phyloP scores from a whole-genome alignment of 2,797 vertebrate species.

The Lycodopsis pacificus region DNA sequence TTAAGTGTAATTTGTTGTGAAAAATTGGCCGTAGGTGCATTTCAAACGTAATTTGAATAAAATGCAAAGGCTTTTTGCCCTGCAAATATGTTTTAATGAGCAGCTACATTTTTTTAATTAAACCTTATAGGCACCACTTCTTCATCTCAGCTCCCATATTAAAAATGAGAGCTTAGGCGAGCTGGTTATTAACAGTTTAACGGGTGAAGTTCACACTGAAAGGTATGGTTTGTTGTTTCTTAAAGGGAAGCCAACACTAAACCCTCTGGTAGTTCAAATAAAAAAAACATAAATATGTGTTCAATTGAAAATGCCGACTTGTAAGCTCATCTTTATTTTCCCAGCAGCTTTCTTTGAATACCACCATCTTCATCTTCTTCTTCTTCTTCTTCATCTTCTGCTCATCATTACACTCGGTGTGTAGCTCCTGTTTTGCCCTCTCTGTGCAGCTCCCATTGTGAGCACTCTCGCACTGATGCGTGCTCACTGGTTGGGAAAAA shows the following conservation, averaged over 20 bases:
- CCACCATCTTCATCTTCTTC: background rate
- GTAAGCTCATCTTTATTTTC: conserved; percentile 1
- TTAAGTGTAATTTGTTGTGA: conserved; percentile 45
- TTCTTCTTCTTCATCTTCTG: background rate
- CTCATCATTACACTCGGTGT: background rate
- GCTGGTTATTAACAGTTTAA: conserved; percentile 10
- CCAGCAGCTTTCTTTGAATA: background rate
- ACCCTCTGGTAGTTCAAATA: background rate
- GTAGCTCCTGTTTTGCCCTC: conserved; percentile 8
- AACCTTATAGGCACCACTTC: conserved; percentile 5
- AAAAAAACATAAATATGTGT: conserved; percentile 15
- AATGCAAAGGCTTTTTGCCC: conserved; percentile 45
- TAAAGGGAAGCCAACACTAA: background rate
- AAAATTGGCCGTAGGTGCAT: conserved; percentile 28
- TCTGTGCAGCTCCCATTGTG: conserved; percentile 26
- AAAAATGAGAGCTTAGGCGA: conserved; percentile 15
- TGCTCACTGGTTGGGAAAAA: conserved; percentile 58
- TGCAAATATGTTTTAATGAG: conserved; percentile 59
- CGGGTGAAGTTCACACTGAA: background rate
- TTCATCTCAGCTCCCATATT: conserved; percentile 15
- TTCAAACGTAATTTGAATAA: conserved; percentile 45
- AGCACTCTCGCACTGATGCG: conserved; percentile 25
- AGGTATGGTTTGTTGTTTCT: background rate
- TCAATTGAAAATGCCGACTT: background rate
- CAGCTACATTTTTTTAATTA: conserved; percentile 31